Evolutionary conservation across 1,140 invertebrate species (phyloP), one percentile per base, ranked within the genome.

Genomic region (Colletes gigas): DNA sequence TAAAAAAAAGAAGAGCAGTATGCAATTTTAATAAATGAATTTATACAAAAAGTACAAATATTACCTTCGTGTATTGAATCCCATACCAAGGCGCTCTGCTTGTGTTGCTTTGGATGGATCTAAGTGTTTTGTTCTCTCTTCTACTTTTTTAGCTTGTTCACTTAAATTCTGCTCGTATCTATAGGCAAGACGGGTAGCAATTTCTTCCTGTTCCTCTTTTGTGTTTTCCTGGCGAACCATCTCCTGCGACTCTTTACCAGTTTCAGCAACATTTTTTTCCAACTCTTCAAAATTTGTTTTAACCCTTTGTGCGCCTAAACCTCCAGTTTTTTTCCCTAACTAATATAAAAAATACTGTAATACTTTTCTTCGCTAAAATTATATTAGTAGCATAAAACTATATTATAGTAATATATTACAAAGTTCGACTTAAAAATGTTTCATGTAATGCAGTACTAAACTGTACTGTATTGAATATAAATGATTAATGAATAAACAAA

Each of bases 221-320:
- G 94, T 93, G 41, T 91, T 91, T 44, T 90, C 91, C 67, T 91
- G 88, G 15, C 86, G 78, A 90, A 92, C 94, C 92, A 95, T 93
- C 89, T 95, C 93, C 89, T 95, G 96, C 17, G 96, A 92, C 90
- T 97, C 96, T 91, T 98, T 97, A 47, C 96, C 95, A 84, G 97
- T 95, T 80, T 94, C 94, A 83, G 96, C 96, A 0, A 98, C 98
- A 89, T 97, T 96, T 87, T 96, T 96, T 93, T 99, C 99, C 63
- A 99, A 96, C 89, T 99, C 98, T n/a, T 97, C 97, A 93, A 99
- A 99, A 93, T 99, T 98, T 15, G 97, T 95, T 88, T 96, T 98
- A 8, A 99, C 97, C 93, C 98, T 98, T 74, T 98, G 98, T n/a
- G 98, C 99, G 74, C 99, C 99, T n/a, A 99, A 92, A 3, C 98